Conservation (phyloP, 2,888 invertebrate genomes). For the Cosmorhoe ocellata region DNA sequence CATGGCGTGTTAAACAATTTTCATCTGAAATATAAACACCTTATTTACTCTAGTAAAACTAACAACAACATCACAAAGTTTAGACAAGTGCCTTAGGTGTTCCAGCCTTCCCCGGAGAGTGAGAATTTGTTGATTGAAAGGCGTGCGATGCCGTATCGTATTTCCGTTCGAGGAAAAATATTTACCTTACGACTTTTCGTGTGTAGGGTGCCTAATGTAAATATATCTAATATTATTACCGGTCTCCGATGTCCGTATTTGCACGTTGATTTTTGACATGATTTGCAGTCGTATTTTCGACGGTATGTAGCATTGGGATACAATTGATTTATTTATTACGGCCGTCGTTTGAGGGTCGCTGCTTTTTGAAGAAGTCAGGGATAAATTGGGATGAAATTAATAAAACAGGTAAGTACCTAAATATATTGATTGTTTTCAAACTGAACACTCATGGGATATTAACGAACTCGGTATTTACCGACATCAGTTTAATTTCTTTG, state of each 20-base stretch:
- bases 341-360: neutral
- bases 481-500: constrained; percentile 3
- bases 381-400: constrained; percentile 33
- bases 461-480: constrained; percentile 21
- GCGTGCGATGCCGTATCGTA: constrained; percentile 39
- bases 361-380: constrained; percentile 3
- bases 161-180: constrained; percentile 42
- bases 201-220: neutral
- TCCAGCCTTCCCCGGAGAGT: constrained; percentile 30
- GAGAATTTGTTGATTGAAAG: constrained; percentile 45
- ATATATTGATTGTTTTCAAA: constrained; percentile 20
- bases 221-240: neutral
- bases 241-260: neutral
- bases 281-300: too few species aligned
- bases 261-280: too few species aligned
- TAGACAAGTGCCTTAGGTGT: constrained; percentile 19
- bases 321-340: too few species aligned
- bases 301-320: too few species aligned
- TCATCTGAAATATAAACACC: constrained; percentile 7
- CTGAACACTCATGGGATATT: constrained; percentile 22
- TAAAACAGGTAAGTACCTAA: too few species aligned
- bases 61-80: constrained; percentile 12
- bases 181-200: constrained; percentile 38
- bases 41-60: constrained; percentile 9
- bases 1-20: too few species aligned